Evolutionary conservation across 2,888 invertebrate genomes (phyloP).

Genomic region (Oligia latruncula): DNA sequence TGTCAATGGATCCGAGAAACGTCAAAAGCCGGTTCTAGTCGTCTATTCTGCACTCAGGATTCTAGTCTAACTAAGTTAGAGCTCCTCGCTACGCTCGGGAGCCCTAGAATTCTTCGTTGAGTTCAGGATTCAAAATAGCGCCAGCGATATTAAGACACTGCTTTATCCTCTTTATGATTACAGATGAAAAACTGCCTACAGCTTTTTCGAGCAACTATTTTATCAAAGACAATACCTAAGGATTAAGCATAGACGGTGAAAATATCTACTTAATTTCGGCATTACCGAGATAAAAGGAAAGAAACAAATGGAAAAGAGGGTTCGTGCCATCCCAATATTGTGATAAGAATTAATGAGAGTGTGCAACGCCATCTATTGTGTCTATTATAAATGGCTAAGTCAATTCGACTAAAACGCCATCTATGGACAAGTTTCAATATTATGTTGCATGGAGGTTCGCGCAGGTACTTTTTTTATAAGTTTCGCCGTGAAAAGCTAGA

Average conservation of each 20-base stretch:
- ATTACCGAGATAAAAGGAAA: not conserved
- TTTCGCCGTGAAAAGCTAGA: slow-evolving; percentile 2
- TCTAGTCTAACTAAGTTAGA: no score
- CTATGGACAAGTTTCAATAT: slow-evolving; percentile 1
- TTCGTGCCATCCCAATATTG: not conserved
- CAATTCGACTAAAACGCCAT: not conserved
- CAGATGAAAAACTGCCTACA: not conserved
- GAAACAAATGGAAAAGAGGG: no score
- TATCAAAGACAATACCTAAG: not conserved
- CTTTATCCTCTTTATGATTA: no score
- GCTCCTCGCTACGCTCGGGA: no score
- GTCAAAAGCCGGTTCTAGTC: no score
- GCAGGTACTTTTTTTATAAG: not conserved
- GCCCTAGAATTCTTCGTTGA: no score
- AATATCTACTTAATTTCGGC: not conserved
- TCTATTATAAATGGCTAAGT: not conserved
- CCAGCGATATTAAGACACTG: no score
- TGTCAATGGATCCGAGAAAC: not conserved
- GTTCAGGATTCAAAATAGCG: no score
- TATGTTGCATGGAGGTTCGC: no score
- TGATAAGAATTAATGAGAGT: not conserved
- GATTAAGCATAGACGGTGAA: no score
- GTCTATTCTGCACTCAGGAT: no score
- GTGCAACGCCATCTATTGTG: slow-evolving; percentile 29
- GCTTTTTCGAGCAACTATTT: not conserved